phyloP scores from a whole-genome alignment of 2,113 vertebrate genomes.

The Lycaon pictus region DNA sequence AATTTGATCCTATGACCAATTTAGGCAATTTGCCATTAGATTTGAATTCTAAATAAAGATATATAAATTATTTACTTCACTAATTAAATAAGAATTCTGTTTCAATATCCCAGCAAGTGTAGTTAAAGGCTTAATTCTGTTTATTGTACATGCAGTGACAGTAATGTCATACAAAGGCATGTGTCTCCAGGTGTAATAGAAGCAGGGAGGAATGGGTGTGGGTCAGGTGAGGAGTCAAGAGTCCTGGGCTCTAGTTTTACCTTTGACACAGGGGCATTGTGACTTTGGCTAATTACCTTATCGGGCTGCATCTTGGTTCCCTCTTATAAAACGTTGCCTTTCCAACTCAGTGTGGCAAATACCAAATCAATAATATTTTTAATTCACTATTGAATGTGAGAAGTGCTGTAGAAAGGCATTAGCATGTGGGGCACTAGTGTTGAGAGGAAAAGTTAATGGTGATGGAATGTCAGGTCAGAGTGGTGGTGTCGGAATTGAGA shows the following conservation, averaged over 20 bases:
- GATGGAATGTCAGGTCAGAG: neutral
- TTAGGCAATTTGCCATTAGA: neutral
- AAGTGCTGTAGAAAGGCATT: neutral
- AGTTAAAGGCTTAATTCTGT: neutral
- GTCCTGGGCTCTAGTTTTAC: neutral
- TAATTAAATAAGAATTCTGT: neutral
- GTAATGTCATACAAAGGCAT: neutral
- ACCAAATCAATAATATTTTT: neutral
- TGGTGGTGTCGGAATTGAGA: neutral
- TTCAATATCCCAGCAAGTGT: neutral
- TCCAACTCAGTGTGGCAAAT: neutral
- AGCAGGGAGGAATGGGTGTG: neutral
- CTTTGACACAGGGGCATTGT: neutral
- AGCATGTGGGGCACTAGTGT: neutral
- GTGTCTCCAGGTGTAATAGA: neutral
- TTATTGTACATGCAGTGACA: neutral
- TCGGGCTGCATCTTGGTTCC: neutral
- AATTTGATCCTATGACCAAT: neutral
- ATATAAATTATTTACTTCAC: neutral
- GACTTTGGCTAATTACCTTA: neutral
- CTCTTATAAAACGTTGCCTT: neutral
- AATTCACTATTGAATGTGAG: neutral
- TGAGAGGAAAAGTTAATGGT: neutral
- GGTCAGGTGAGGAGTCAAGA: neutral
- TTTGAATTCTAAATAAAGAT: constrained; percentile 34